Percentiles rank a stretch among this genome's conserved stretches.
Evolutionary conservation across 1,140 invertebrate species (phyloP).

Genomic region (Theocolax elegans): DNA sequence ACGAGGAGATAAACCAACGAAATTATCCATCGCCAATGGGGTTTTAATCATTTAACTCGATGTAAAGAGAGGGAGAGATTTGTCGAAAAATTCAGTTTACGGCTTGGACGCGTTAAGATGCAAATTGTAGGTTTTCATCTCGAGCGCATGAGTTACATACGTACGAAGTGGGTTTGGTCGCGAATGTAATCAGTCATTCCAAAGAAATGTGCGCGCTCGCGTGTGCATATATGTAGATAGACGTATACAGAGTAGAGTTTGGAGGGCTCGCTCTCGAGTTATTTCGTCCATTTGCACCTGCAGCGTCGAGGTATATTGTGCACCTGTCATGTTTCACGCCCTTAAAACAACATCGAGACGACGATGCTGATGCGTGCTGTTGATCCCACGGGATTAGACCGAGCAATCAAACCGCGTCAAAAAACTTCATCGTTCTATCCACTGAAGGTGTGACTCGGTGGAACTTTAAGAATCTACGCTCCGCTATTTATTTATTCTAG

Average conservation of each 20-base stretch:
- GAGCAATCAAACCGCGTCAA: conserved; percentile 1
- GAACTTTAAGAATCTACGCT: conserved; percentile 44
- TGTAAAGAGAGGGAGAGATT: not conserved
- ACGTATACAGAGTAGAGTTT: too few relatives aligned
- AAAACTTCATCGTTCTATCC: conserved; percentile 26
- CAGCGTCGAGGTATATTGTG: conserved; percentile 58
- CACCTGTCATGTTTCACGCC: conserved; percentile 67
- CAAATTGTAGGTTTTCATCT: conserved; percentile 39
- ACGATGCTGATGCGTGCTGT: not conserved
- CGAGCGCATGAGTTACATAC: too few relatives aligned
- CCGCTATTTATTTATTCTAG: conserved; percentile 54
- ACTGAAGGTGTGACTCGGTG: conserved; percentile 30
- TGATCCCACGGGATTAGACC: conserved; percentile 35
- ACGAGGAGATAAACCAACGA: not conserved
- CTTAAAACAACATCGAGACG: conserved; percentile 64
- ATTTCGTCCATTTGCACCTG: conserved; percentile 58
- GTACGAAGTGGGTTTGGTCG: too few relatives aligned
- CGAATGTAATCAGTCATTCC: conserved; percentile 30
- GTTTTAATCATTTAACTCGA: conserved; percentile 26
- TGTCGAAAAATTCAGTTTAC: conserved; percentile 19
- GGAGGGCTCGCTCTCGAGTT: not conserved
- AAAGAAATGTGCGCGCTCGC: not conserved
- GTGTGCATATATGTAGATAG: not conserved
- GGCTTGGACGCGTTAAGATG: conserved; percentile 29
- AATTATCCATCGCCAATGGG: conserved; percentile 31